A percentile compares a stretch with the other conserved stretches of the same genome.
phyloP scores from a whole-genome alignment of 2,888 invertebrate genomes.

The Sturmia bella region DNA sequence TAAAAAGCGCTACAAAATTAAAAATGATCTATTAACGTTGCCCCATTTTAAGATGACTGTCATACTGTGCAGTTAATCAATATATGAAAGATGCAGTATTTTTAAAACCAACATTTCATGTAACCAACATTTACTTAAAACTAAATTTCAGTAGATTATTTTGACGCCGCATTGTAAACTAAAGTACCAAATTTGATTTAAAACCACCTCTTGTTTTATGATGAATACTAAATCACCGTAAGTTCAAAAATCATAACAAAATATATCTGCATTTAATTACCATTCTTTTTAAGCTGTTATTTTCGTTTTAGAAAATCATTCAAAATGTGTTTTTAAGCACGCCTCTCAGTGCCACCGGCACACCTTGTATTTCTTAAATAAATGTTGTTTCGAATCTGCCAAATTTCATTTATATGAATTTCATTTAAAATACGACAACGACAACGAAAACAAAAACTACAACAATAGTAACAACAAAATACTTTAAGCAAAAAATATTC shows the following conservation, averaged over 20 bases:
- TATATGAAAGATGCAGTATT: too few species aligned
- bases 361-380: slow-evolving; percentile 56
- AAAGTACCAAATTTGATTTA: neutral
- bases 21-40: too few species aligned
- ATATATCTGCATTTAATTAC: slow-evolving; percentile 66
- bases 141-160: too few species aligned
- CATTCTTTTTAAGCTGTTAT: slow-evolving; percentile 5
- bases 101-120: too few species aligned
- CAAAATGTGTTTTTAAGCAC: slow-evolving; percentile 52
- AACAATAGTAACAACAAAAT: slow-evolving; percentile 24
- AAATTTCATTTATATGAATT: slow-evolving; percentile 61
- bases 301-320: slow-evolving; percentile 36
- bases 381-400: slow-evolving; percentile 61
- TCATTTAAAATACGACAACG: slow-evolving; percentile 31
- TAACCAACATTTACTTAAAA: too few species aligned
- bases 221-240: neutral
- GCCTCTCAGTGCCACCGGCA: slow-evolving; percentile 66
- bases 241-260: slow-evolving; percentile 44
- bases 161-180: neutral
- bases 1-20: too few species aligned
- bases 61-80: too few species aligned
- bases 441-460: slow-evolving; percentile 4
- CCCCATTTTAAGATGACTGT: too few species aligned
- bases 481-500: slow-evolving; percentile 32
- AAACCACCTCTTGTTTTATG: too few species aligned